phyloP scores from a whole-genome alignment of 2,888 invertebrate species.

The Melikaiella ostensackeni region DNA sequence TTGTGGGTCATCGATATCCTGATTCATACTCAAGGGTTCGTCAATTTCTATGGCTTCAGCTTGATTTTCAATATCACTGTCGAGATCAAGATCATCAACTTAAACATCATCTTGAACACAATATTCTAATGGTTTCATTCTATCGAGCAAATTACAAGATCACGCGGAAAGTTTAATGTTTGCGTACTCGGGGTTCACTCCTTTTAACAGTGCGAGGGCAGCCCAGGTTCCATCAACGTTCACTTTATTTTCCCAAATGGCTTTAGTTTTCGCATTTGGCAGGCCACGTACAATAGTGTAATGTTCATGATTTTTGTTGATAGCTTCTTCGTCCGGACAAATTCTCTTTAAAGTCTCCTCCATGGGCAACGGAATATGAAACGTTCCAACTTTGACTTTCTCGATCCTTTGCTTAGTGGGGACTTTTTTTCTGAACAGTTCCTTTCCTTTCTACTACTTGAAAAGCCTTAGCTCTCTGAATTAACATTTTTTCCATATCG shows the following conservation, averaged over 20 bases:
- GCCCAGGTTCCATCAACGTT: conserved; percentile 62
- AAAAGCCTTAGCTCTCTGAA: conserved; percentile 68
- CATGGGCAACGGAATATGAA: conserved; percentile 68
- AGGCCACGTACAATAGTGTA: conserved; percentile 65
- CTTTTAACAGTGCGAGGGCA: conserved; percentile 61
- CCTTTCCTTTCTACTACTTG: conserved; percentile 64
- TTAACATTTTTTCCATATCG: conserved; percentile 61
- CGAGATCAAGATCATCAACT: neutral
- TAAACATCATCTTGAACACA: conserved; percentile 22
- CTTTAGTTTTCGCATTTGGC: conserved; percentile 60
- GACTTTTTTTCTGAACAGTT: conserved; percentile 61
- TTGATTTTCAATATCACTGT: neutral
- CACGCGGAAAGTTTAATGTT: conserved; percentile 58
- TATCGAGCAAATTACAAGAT: conserved; percentile 43
- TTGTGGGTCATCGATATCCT: too few relatives aligned
- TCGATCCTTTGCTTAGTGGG: conserved; percentile 58
- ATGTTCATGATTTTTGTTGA: conserved; percentile 63
- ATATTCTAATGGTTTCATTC: neutral
- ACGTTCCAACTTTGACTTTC: conserved; percentile 60
- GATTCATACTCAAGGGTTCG: neutral
- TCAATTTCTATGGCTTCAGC: conserved; percentile 4
- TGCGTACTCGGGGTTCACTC: conserved; percentile 59
- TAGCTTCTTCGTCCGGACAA: conserved; percentile 57
- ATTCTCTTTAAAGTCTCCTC: conserved; percentile 67
- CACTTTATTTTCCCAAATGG: conserved; percentile 65